These are phyloP conservation scores for Acipenser oxyrinchus DNA, from an alignment of 2,797 vertebrate genomes.

Conservation along the genomic window DNA sequence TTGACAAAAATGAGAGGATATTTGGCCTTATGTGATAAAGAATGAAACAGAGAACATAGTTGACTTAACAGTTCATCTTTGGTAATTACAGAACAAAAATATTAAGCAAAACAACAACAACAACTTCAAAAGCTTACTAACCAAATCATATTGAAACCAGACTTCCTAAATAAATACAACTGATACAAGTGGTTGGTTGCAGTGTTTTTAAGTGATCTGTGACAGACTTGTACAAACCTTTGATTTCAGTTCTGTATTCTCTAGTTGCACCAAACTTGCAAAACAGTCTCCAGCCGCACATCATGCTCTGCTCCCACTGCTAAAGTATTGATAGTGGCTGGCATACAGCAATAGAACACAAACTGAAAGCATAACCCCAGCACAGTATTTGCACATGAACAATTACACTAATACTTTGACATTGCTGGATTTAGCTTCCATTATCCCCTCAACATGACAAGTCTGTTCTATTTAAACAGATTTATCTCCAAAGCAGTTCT, in stretches of 20 bases:
- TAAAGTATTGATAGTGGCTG: constrained; percentile 34
- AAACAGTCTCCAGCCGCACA: constrained; percentile 26
- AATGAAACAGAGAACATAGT: constrained; percentile 87
- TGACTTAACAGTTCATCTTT: constrained; percentile 92
- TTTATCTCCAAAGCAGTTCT: constrained; percentile 46
- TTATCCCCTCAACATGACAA: constrained; percentile 45
- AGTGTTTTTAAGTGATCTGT: constrained; percentile 43
- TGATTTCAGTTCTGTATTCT: constrained; percentile 5
- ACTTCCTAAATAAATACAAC: constrained; percentile 67
- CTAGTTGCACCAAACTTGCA: constrained; percentile 28
- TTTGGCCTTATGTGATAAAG: constrained; percentile 97
- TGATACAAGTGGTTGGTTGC: constrained; percentile 69
- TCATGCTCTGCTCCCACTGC: constrained; percentile 20
- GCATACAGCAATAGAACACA: constrained; percentile 21
- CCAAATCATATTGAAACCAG: constrained; percentile 37
- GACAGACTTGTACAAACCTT: constrained; percentile 32
- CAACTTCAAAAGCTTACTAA: constrained; percentile 63
- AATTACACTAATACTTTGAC: constrained; percentile 37
- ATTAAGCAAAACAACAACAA: constrained; percentile 30
- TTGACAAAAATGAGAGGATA: constrained; percentile 77
- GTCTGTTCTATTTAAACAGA: constrained; percentile 52
- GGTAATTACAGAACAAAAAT: constrained; percentile 82
- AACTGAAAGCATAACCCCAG: constrained; percentile 30
- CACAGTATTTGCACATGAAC: constrained; percentile 38
- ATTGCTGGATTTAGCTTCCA: constrained; percentile 42